These are phyloP conservation scores for Aspidiotus destructor DNA, from an alignment of 2,888 invertebrate species.

Conservation along the genomic window DNA sequence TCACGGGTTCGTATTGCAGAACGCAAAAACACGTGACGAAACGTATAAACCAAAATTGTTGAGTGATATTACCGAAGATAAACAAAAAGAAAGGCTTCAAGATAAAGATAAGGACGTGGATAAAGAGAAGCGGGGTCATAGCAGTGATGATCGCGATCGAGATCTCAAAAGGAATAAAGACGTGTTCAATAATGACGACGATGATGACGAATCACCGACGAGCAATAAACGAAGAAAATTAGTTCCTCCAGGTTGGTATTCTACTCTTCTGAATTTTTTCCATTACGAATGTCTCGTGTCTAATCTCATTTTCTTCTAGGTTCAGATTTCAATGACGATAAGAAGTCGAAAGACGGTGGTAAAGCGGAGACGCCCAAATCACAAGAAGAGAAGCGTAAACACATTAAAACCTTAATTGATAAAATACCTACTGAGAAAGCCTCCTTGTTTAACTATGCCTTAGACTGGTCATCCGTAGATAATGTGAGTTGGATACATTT, in stretches of 20 bases:
- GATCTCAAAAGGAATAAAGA: constrained; percentile 47
- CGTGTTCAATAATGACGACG: constrained; percentile 79
- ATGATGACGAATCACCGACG: constrained; percentile 58
- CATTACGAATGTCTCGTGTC: not conserved
- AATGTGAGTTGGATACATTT: constrained; percentile 45
- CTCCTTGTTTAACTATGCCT: constrained; percentile 85
- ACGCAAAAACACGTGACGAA: constrained; percentile 66
- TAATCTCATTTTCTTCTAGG: not conserved
- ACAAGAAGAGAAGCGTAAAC: constrained; percentile 89
- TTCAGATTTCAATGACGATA: constrained; percentile 54
- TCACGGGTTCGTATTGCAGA: constrained; percentile 41
- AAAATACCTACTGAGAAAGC: constrained; percentile 97
- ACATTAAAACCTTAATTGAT: constrained; percentile 94
- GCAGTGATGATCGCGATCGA: constrained; percentile 48
- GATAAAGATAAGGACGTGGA: constrained; percentile 40
- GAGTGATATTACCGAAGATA: constrained; percentile 48
- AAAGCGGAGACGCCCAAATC: constrained; percentile 57
- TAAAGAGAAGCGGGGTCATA: constrained; percentile 40
- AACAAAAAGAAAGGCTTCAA: constrained; percentile 42
- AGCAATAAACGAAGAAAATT: constrained; percentile 63
- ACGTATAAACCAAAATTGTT: constrained; percentile 74
- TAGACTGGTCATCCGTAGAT: constrained; percentile 81
- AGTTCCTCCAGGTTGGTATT: constrained; percentile 56
- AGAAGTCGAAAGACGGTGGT: constrained; percentile 45
- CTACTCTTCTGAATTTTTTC: not conserved